Evolutionary conservation across 2,888 invertebrate species (phyloP).

Genomic region (Limnephilus auricula): DNA sequence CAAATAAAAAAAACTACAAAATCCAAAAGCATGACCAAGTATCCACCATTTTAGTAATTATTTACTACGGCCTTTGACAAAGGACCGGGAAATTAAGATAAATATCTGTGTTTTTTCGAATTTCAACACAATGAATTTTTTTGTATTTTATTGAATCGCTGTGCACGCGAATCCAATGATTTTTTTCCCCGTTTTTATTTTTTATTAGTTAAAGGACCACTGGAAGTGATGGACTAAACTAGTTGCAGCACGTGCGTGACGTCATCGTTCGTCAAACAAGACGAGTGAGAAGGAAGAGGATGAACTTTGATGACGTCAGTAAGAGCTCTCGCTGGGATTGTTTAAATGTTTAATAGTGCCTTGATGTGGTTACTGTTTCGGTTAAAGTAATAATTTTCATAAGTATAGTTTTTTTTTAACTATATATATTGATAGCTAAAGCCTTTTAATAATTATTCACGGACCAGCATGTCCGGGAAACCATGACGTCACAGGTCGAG

Average conservation of each 20-base stretch:
- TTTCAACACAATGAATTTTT: constrained; percentile 6
- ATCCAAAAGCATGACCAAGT: not conserved
- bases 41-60: not conserved
- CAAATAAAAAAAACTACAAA: constrained; percentile 8
- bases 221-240: not conserved
- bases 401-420: too few relatives aligned
- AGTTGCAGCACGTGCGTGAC: too few relatives aligned
- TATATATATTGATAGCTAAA: too few relatives aligned
- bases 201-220: not conserved
- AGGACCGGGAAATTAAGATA: constrained; percentile 1
- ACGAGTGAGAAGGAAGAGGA: too few relatives aligned
- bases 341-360: not conserved
- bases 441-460: too few relatives aligned
- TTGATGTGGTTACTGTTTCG: not conserved
- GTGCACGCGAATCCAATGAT: not conserved
- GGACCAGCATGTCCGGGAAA: too few relatives aligned
- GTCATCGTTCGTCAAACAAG: too few relatives aligned
- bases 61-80: constrained; percentile 14
- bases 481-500: too few relatives aligned
- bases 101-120: constrained; percentile 13
- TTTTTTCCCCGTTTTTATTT: not conserved
- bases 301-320: too few relatives aligned
- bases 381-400: not conserved
- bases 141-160: not conserved
- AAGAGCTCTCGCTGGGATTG: too few relatives aligned